A percentile compares a stretch with the other conserved stretches of the same genome.
phyloP scores from a whole-genome alignment of 2,888 invertebrate genomes.

The Anoncus sp. region DNA sequence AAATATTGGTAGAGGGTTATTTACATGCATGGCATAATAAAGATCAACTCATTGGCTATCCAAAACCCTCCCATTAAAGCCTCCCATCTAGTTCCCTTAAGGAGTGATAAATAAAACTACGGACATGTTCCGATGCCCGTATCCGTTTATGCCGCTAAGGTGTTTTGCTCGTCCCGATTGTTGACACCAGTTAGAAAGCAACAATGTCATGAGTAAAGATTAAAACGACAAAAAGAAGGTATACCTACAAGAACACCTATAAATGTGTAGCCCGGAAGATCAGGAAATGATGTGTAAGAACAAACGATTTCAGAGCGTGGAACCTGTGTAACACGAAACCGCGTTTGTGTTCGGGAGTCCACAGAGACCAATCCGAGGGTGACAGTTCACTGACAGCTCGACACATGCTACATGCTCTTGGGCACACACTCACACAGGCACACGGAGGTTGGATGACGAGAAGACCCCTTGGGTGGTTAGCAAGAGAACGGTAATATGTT shows the following conservation, averaged over 20 bases:
- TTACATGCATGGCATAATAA: too few relatives aligned
- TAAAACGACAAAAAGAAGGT: not conserved
- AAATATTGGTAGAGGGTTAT: too few relatives aligned
- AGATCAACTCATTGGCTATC: too few relatives aligned
- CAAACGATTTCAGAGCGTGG: not conserved
- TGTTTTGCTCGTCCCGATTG: too few relatives aligned
- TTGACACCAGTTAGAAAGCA: too few relatives aligned
- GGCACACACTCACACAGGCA: conserved; percentile 8
- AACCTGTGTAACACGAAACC: conserved; percentile 54
- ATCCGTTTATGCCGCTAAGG: too few relatives aligned
- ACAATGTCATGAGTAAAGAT: not conserved
- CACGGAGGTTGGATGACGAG: conserved; percentile 35
- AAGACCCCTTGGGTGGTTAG: not conserved
- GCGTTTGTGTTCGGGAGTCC: conserved; percentile 50
- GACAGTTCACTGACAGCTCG: conserved; percentile 45
- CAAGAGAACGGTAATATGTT: conserved; percentile 3
- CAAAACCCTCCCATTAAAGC: too few relatives aligned
- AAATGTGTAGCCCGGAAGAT: not conserved
- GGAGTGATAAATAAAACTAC: too few relatives aligned
- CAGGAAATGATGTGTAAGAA: conserved; percentile 4
- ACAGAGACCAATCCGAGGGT: conserved; percentile 32
- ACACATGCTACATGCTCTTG: too few relatives aligned
- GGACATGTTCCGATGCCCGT: too few relatives aligned
- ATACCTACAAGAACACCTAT: not conserved
- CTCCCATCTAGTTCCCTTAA: too few relatives aligned